Conservation (phyloP, 2,888 invertebrate genomes). For the Seira musarum region DNA sequence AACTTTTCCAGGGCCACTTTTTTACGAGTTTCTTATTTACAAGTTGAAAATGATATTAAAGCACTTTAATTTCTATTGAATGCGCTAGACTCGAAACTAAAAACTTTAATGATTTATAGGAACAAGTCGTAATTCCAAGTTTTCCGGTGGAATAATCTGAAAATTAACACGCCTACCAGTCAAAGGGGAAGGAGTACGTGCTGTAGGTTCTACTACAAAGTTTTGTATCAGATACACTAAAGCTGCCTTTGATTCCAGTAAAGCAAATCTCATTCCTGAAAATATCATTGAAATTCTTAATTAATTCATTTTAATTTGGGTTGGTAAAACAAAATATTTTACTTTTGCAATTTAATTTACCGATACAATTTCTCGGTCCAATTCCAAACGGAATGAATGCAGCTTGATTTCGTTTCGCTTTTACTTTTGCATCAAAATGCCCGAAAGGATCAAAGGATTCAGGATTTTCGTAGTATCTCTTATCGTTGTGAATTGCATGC, state of each 20-base stretch:
- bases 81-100: no score
- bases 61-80: no score
- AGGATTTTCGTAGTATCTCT: constrained; percentile 35
- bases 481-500: constrained; percentile 35
- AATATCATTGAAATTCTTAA: neutral
- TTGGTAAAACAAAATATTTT: neutral
- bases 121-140: constrained; percentile 15
- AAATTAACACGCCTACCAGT: constrained; percentile 23
- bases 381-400: constrained; percentile 33
- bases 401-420: constrained; percentile 15
- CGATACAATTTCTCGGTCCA: constrained; percentile 31
- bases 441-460: constrained; percentile 34
- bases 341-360: neutral
- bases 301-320: neutral
- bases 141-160: constrained; percentile 18
- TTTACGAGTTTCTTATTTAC: no score
- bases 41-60: no score
- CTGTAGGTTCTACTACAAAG: constrained; percentile 27
- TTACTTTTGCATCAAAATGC: constrained; percentile 22
- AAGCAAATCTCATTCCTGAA: constrained; percentile 40
- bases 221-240: constrained; percentile 25
- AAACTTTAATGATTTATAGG: constrained; percentile 2
- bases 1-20: no score
- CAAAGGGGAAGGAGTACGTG: constrained; percentile 19
- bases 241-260: constrained; percentile 35